These are phyloP conservation scores for Eubucco bourcierii DNA, from an alignment of 2,113 vertebrate species.

Conservation along the genomic window DNA sequence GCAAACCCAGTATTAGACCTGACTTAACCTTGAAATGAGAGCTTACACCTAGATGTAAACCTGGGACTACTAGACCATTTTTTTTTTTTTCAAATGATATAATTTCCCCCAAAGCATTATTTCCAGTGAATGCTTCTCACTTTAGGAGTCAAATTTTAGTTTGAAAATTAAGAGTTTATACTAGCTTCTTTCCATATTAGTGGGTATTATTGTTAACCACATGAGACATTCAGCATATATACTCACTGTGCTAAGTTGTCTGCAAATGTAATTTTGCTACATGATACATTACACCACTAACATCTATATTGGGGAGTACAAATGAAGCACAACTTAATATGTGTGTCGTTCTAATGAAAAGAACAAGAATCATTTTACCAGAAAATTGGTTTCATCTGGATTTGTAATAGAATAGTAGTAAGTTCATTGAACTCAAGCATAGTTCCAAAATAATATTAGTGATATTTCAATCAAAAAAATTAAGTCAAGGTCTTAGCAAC, in stretches of 20 bases:
- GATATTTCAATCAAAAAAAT: slow-evolving; percentile 52
- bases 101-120: slow-evolving; percentile 27
- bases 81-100: background rate
- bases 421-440: slow-evolving; percentile 57
- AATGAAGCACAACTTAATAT: slow-evolving; percentile 72
- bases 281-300: slow-evolving; percentile 54
- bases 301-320: slow-evolving; percentile 56
- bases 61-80: background rate
- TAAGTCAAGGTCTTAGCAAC: slow-evolving; percentile 47
- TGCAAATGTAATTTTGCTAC: slow-evolving; percentile 69
- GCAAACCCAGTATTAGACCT: background rate
- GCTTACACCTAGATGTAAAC: background rate
- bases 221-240: slow-evolving; percentile 30
- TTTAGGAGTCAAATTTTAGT: background rate
- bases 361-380: slow-evolving; percentile 70
- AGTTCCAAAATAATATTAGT: slow-evolving; percentile 72
- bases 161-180: slow-evolving; percentile 43
- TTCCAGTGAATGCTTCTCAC: slow-evolving; percentile 12
- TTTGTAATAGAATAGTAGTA: slow-evolving; percentile 70
- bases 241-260: slow-evolving; percentile 40
- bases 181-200: slow-evolving; percentile 37
- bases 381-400: slow-evolving; percentile 79
- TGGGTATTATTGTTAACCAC: slow-evolving; percentile 50
- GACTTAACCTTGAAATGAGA: background rate
- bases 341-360: slow-evolving; percentile 73